Conservation (phyloP, 92 coral and sea anemone genomes). For the Siderastrea siderea region DNA sequence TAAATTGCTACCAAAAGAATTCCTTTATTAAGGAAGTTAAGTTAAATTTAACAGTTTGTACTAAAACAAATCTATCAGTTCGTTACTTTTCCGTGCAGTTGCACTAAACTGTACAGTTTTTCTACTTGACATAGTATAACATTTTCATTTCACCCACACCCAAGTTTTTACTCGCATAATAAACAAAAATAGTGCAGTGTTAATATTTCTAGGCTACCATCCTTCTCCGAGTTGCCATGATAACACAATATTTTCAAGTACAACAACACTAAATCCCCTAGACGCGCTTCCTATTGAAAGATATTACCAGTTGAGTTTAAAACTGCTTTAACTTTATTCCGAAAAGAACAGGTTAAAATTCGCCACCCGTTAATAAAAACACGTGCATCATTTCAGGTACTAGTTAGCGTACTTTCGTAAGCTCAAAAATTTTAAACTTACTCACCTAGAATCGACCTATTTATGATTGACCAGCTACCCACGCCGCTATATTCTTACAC, state of each 20-base stretch:
- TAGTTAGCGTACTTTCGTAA: neutral
- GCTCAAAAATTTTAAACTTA: slow-evolving; percentile 4
- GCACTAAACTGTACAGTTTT: neutral
- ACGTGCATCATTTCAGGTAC: slow-evolving; percentile 36
- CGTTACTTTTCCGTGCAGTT: neutral
- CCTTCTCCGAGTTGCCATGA: neutral
- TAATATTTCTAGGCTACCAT: neutral
- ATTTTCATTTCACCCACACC: slow-evolving; percentile 19
- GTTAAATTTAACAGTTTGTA: neutral
- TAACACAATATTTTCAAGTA: slow-evolving; percentile 2
- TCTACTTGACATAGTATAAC: neutral
- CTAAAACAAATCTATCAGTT: neutral
- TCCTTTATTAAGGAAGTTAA: neutral
- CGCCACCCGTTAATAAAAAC: slow-evolving; percentile 45
- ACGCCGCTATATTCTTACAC: slow-evolving; percentile 34
- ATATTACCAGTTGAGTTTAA: too few relatives aligned
- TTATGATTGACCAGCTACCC: slow-evolving; percentile 39
- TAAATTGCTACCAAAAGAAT: neutral
- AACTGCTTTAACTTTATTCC: neutral
- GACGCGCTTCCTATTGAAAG: neutral
- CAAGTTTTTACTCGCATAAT: neutral
- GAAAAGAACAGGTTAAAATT: slow-evolving; percentile 18
- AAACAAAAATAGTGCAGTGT: neutral
- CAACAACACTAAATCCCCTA: neutral
- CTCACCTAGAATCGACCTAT: slow-evolving; percentile 4